Conservation (phyloP, 2,797 vertebrate genomes). For the Pangasius krempfi region DNA sequence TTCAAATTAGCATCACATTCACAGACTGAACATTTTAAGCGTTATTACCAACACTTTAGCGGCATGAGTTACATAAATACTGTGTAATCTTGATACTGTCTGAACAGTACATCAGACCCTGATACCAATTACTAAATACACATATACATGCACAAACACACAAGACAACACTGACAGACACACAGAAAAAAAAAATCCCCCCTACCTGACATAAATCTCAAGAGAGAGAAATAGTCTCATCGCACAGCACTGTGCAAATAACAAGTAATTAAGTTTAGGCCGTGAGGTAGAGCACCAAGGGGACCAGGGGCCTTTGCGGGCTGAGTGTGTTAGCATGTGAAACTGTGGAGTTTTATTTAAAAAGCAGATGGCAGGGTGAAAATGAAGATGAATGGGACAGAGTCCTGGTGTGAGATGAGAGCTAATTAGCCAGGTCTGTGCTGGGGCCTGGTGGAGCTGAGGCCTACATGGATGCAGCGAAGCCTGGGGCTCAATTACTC, state of each 20-base stretch:
- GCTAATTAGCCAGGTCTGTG: constrained; percentile 80
- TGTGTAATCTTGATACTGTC: not conserved
- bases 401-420: constrained; percentile 72
- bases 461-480: constrained; percentile 72
- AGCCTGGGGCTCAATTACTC: constrained; percentile 78
- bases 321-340: constrained; percentile 72
- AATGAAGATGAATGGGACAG: constrained; percentile 77
- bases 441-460: constrained; percentile 77
- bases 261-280: constrained; percentile 75
- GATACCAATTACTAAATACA: not conserved
- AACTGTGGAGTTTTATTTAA: constrained; percentile 77
- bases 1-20: not conserved
- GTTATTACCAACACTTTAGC: not conserved
- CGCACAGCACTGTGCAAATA: constrained; percentile 68
- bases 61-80: not conserved
- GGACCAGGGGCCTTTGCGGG: constrained; percentile 63
- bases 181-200: not conserved
- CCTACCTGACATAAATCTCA: constrained; percentile 32
- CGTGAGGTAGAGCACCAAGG: constrained; percentile 65
- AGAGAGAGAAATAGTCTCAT: constrained; percentile 37
- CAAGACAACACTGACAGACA: not conserved
- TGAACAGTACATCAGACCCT: not conserved
- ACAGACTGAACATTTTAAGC: not conserved
- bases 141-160: not conserved
- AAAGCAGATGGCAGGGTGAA: constrained; percentile 77